phyloP scores from a whole-genome alignment of 1,140 invertebrate genomes.

The Thaumetopoea pityocampa region DNA sequence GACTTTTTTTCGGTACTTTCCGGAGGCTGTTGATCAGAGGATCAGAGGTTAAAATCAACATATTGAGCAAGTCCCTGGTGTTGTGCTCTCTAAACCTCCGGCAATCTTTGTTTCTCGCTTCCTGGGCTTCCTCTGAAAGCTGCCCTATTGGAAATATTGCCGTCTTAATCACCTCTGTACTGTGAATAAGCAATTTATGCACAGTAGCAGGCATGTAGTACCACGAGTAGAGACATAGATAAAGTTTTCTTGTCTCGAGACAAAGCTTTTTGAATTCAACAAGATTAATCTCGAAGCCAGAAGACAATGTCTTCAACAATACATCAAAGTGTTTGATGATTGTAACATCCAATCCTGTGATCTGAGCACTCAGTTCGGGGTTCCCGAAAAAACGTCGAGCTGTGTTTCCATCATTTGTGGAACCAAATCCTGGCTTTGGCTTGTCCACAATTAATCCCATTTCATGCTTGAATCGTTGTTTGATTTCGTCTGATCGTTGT shows the following conservation, averaged over 20 bases:
- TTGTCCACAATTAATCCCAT: constrained; percentile 38
- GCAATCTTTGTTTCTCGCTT: too few relatives aligned
- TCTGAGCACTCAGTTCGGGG: constrained; percentile 17
- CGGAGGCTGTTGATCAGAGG: too few relatives aligned
- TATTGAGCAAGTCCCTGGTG: too few relatives aligned
- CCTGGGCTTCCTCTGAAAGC: too few relatives aligned
- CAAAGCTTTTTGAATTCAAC: constrained; percentile 8
- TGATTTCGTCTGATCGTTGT: constrained; percentile 15
- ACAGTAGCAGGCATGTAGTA: constrained; percentile 8
- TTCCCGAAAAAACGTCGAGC: constrained; percentile 43
- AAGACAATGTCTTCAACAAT: constrained; percentile 2
- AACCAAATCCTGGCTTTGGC: constrained; percentile 44
- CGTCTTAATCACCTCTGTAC: constrained; percentile 1
- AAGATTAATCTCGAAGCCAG: constrained; percentile 11
- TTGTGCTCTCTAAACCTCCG: too few relatives aligned
- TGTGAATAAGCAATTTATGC: constrained; percentile 2
- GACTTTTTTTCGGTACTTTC: too few relatives aligned
- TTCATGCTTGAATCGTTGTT: constrained; percentile 20
- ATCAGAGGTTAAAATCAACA: too few relatives aligned
- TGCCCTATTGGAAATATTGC: too few relatives aligned
- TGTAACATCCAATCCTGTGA: constrained; percentile 14
- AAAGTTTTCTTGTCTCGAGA: constrained; percentile 2
- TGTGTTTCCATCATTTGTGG: constrained; percentile 48
- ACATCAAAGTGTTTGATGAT: constrained; percentile 1
- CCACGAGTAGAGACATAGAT: constrained; percentile 1